phyloP scores from a whole-genome alignment of 2,113 vertebrate species.

The Archilochus colubris region DNA sequence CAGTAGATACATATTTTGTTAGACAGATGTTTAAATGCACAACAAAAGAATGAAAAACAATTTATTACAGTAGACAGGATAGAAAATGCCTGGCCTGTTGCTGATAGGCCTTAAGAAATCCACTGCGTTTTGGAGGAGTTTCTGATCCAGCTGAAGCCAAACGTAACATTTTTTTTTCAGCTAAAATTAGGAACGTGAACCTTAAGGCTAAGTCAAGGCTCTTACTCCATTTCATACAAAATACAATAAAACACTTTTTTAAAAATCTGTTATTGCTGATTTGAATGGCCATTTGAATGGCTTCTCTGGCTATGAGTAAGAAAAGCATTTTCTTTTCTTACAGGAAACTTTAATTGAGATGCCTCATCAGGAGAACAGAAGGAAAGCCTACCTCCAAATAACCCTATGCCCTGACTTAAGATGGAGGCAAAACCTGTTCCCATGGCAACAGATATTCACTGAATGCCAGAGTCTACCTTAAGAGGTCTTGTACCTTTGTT shows the following conservation, averaged over 20 bases:
- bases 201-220: background rate
- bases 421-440: conserved; percentile 1
- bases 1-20: conserved; percentile 52
- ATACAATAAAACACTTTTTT: fast-evolving
- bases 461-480: background rate
- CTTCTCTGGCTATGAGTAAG: background rate
- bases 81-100: conserved; percentile 3
- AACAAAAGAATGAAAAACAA: background rate
- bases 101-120: background rate
- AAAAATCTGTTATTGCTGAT: background rate
- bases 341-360: background rate
- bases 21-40: conserved; percentile 39
- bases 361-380: background rate
- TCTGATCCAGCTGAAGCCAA: background rate
- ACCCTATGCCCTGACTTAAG: background rate
- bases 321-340: background rate
- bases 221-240: background rate
- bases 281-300: background rate
- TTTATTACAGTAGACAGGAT: background rate
- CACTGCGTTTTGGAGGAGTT: background rate
- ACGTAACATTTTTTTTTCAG: background rate
- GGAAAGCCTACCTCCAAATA: background rate
- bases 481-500: background rate
- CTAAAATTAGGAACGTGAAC: background rate
- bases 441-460: background rate